Base-by-base conservation (phyloP, 2,797 vertebrate species). In the Tauraco hartlaubi region DNA sequence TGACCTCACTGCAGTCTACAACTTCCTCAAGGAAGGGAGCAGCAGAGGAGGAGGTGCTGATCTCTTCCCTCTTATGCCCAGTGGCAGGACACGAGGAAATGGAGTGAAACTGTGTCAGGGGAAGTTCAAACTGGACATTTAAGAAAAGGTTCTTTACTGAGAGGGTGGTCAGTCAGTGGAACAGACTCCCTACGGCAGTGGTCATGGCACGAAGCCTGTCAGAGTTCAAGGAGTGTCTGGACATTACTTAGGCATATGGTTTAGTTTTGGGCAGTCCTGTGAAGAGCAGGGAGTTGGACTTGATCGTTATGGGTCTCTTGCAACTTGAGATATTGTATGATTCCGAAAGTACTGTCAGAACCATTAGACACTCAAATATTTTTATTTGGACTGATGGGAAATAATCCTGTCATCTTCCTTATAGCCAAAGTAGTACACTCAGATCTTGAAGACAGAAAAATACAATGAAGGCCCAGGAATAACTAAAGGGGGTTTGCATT, bases 121-220 rank as follows among this genome's bases (percentile, higher is more conserved):
- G 15, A 52, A 43, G 17, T 20, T 81, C 29, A 69, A 18, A 5
- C 3, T 20, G 16, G 35, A 29, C 6, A 9, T 25, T 26, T 7
- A 29, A 26, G 31, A 67, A 48, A 41, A 20, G 12, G 21, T 1
- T 52, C 12, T 25, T 52, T 44, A 41, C 6, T 0, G 11, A 33
- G 16, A 46, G 37, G 6, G 12, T 55, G 19, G 9, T 26, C 0
- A 0, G 35, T 62, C 20, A 12, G 51, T 52, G 52, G 12, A 31
- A 26, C 12, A 11, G 22, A 49, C 17, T 72, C 26, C 18, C 17
- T 18, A 28, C 33, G 25, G 28, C n/a, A 51, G 31, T 8, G n/a
- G 15, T 59, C 35, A 15, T 0, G 0, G 20, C 37, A 48, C 25
- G 33, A 19, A 52, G 22, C 33, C 25, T 72, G 44, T 46, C 28